Base-by-base conservation (phyloP, 2,113 vertebrate genomes). In the Blennius ocellaris region DNA sequence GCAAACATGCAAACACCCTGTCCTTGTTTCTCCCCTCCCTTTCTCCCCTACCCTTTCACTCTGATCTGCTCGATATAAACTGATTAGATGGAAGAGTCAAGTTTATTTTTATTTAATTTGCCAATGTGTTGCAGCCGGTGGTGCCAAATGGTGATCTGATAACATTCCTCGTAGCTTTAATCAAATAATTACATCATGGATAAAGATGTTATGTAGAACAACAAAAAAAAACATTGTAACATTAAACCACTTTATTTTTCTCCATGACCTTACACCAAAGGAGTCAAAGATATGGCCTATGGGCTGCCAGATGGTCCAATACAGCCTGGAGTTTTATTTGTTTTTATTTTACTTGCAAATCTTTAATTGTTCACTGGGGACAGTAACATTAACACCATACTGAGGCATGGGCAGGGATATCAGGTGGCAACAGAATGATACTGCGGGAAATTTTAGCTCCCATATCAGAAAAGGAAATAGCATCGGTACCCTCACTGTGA, bases 111-210 rank as follows among this genome's bases (percentile, higher is more conserved):
- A 71, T 52, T 14, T 21, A 16, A 47, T 81, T 68, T 75, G 36
- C 73, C 11, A 11, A 71, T 70, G 14, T 74, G 54, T 58, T 17
- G 30, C 11, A 47, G 36, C 39, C 63, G 60, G 45, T 69, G 11
- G 47, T 15, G 64, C 59, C 66, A 44, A 64, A 48, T 54, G 66
- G 17, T 37, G 48, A 72, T 66, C 53, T 78, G 56, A 80, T 69
- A 70, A 73, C 47, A 70, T 37, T 79, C 76, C n/a, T 48, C 39
- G 56, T 15, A 38, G 47, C 55, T 55, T 64, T 60, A 74, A 82
- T 82, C 65, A 78, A 74, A 85, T 84, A 69, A 84, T 78, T 75
- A 72, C 62, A 69, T 59, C 43, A 48, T n/a, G 41, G 54, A 78
- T 76, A 73, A 66, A 69, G 72, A 80, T 74, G 60, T 70, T 77